Percentiles rank a stretch among this genome's conserved stretches.
phyloP scores from a whole-genome alignment of 2,797 vertebrate genomes.

The Dryobates pubescens region DNA sequence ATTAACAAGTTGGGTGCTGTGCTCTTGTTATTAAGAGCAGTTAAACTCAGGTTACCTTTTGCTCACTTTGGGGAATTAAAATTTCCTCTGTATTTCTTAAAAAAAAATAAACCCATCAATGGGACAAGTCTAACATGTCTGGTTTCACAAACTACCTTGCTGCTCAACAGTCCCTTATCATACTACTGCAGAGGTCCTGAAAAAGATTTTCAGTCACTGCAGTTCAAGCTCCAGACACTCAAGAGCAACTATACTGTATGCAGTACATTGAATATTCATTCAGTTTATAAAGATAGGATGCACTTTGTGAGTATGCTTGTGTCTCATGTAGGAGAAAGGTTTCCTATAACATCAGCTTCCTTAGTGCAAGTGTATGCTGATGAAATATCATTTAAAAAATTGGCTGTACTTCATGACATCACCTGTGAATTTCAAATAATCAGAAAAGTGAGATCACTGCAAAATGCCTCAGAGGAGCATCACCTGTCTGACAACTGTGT shows the following conservation, averaged over 20 bases:
- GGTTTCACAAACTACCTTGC: not conserved
- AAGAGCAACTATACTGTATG: not conserved
- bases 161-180: not conserved
- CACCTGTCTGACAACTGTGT: fast-evolving
- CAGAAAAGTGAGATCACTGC: not conserved
- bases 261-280: not conserved
- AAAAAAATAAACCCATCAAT: not conserved
- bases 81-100: not conserved
- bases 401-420: not conserved
- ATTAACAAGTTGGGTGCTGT: not conserved
- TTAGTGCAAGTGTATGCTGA: not conserved
- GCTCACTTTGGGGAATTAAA: not conserved
- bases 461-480: not conserved
- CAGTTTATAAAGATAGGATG: not conserved
- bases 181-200: not conserved
- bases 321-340: not conserved
- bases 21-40: not conserved
- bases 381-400: not conserved
- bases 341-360: not conserved
- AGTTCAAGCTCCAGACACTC: not conserved
- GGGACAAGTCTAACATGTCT: not conserved
- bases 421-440: not conserved
- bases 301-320: not conserved
- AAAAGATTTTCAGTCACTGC: not conserved
- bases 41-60: not conserved